Conservation (phyloP, 2,888 invertebrate species). For the Lasiommata megera region DNA sequence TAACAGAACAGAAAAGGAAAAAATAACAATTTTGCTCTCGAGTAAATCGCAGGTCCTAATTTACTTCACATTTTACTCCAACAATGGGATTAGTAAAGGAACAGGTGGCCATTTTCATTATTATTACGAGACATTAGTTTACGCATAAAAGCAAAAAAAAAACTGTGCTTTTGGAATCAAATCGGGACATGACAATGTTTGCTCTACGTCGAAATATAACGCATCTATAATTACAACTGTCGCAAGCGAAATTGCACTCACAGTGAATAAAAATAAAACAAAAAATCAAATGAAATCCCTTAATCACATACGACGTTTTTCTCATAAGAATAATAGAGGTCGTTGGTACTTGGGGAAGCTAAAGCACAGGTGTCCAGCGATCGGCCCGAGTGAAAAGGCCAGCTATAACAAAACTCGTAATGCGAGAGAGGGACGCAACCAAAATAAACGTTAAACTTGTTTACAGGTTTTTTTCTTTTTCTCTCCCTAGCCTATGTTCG, state of each 20-base stretch:
- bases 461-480: conserved; percentile 72
- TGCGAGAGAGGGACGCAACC: conserved; percentile 66
- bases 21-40: conserved; percentile 49
- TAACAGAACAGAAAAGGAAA: conserved; percentile 25
- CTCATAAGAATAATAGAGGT: conserved; percentile 61
- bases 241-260: conserved; percentile 43
- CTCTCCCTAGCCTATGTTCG: conserved; percentile 81
- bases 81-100: conserved; percentile 66
- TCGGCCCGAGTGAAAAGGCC: conserved; percentile 64
- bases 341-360: conserved; percentile 81
- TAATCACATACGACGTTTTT: conserved; percentile 53
- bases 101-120: conserved; percentile 76
- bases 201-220: conserved; percentile 71
- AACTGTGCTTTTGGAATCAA: conserved; percentile 71
- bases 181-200: conserved; percentile 80
- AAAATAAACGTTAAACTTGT: conserved; percentile 82
- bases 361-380: conserved; percentile 82
- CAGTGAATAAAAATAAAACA: conserved; percentile 35
- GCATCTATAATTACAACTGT: conserved; percentile 58
- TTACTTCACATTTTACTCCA: conserved; percentile 52
- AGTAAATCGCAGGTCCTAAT: conserved; percentile 44
- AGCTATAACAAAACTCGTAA: conserved; percentile 39
- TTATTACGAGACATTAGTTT: conserved; percentile 76
- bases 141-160: conserved; percentile 66
- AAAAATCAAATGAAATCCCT: conserved; percentile 42